Base-by-base conservation (phyloP, 2,797 vertebrate genomes). In the Halcyon chelicuti region DNA sequence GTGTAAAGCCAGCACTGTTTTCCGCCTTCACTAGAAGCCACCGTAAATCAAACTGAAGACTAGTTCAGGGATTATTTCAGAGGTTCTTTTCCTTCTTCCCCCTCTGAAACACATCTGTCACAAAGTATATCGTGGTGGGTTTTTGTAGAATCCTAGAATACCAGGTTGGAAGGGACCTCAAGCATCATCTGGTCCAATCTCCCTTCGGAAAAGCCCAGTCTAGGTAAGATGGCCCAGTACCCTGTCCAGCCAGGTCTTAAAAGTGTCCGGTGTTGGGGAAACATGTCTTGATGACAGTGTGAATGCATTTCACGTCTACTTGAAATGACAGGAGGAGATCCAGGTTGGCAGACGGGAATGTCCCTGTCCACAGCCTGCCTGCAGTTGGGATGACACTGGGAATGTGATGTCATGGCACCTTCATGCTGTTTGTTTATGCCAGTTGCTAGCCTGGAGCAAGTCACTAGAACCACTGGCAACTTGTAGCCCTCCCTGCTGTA, bases 81-180 rank as follows among this genome's bases (percentile, higher is more conserved):
- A 44, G 23, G 16, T 46, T 79, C 55, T 79, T 68, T 81, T 49
- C 37, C 10, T 60, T 78, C 33, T 71, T 88, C 22, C 2, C 4
- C 10, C 4, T 90, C 66, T 72, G 42, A 84, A 81, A 40, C 0
- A 0, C 0, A 0, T 62, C 51, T 47, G 5, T 77, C 16, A 7
- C 35, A 10, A 74, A n/a, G 47, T 44, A 71, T 46, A 15, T 87
- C 19, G 3, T 21, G 12, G 21, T 54, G 31, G 37, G 5, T 74
- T 91, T 62, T 62, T 7, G 8, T 20, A 31, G 26, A 42, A 21
- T 40, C 25, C 10, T 20, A 63, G 39, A 29, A 21, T 42, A 20
- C 19, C 62, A 44, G 21, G 33, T 25, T 58, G 57, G 14, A 58
- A 35, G 57, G 22, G 14, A 58, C 57, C 57, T 58, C n/a, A 35